Evolutionary conservation across 2,888 invertebrate species (phyloP).

Genomic region (Acrobasis consociella): DNA sequence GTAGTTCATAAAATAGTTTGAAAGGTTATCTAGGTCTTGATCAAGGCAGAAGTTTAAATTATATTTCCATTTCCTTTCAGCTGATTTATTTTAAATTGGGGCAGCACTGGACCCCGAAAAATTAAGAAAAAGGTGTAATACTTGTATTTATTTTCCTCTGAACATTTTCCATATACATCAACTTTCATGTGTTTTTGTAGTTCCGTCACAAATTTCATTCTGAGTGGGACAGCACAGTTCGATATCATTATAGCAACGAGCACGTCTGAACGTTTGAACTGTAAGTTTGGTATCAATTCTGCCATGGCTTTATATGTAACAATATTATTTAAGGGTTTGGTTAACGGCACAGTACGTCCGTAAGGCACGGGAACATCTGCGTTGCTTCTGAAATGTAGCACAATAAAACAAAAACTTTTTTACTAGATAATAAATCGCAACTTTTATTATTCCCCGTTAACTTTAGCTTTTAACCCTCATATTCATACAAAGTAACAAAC

Average conservation of each 20-base stretch:
- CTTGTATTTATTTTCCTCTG: slow-evolving; percentile 48
- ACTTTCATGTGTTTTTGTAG: slow-evolving; percentile 83
- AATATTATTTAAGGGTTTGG: slow-evolving; percentile 31
- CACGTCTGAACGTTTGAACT: slow-evolving; percentile 67
- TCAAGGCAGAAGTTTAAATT: too few relatives aligned
- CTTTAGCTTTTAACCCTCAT: too few relatives aligned
- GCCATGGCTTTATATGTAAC: slow-evolving; percentile 34
- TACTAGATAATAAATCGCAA: too few relatives aligned
- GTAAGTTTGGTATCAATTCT: slow-evolving; percentile 60
- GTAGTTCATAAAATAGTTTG: too few relatives aligned
- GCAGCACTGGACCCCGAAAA: background rate
- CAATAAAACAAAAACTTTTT: background rate
- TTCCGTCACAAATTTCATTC: slow-evolving; percentile 79
- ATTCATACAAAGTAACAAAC: too few relatives aligned
- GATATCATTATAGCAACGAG: slow-evolving; percentile 82
- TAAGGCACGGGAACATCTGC: slow-evolving; percentile 87
- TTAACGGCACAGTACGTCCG: slow-evolving; percentile 77
- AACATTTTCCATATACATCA: slow-evolving; percentile 83
- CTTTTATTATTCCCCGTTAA: too few relatives aligned
- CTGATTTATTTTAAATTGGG: too few relatives aligned
- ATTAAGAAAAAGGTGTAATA: slow-evolving; percentile 26
- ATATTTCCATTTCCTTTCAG: too few relatives aligned
- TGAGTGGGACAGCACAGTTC: slow-evolving; percentile 75
- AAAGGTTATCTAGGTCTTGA: too few relatives aligned
- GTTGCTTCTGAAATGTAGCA: slow-evolving; percentile 75